Base-by-base conservation (phyloP, 1,140 invertebrate species). In the Drosophila sechellia region DNA sequence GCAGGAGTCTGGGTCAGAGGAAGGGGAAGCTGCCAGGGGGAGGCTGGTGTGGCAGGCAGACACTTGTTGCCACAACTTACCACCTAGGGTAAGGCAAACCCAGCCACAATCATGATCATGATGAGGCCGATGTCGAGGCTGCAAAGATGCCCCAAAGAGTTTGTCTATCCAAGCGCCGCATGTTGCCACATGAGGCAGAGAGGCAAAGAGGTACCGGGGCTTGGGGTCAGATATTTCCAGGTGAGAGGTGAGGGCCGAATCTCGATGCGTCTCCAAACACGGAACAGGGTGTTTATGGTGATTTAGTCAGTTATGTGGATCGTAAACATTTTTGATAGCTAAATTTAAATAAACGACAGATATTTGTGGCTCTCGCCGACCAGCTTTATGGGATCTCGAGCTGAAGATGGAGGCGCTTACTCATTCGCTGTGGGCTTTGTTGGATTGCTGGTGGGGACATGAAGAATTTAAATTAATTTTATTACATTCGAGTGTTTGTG, bases 311-410 rank as follows among this genome's bases (percentile, higher is more conserved):
- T 91, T 91, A 91, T 91, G 81, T 91, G 90, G 89, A 89, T 91
- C 90, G 90, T 91, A 91, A 91, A 91, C 89, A 91, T 90, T 91
- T 91, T 91, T 91, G 90, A 91, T 91, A 91, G 90, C 90, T 91
- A 91, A 91, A 91, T 91, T 91, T 91, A 91, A 91, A 91, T 91
- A 89, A 91, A 91, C 89, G 89, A 91, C 89, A 91, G 89, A 89
- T 89, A 89, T 89, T 89, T 89, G 84, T 89, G 70, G 84, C 83
- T 78, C 57, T 70, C 63, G 53, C 64, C 37, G 49, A 58, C 39
- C 56, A 79, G 65, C 76, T 72, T 79, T 76, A 74, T 75, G 70
- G 57, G 49, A 68, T 22, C 40, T 71, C 54, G 53, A 42, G 57
- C 54, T 31, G 22, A 64, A 72, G 66, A 66, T 65, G 60, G 48